Base-by-base conservation (phyloP, 2,888 invertebrate species). In the Sminthurinus aureus region DNA sequence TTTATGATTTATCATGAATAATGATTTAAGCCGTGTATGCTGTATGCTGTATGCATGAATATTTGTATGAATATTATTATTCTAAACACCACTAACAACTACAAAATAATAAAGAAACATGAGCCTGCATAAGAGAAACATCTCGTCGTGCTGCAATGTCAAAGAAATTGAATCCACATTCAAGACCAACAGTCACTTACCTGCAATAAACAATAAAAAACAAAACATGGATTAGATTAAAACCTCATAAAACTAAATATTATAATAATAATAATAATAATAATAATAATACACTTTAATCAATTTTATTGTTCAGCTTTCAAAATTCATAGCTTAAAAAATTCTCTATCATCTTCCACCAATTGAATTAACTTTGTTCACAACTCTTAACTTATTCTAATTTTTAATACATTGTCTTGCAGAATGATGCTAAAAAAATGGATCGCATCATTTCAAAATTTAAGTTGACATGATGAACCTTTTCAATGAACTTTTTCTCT, bases 141-240 rank as follows among this genome's bases (percentile, higher is more conserved):
- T 38, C 38, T 6, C 38, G 38, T 1, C 6, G 38, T 83, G 79
- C 20, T 83, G 75, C 79, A 38, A 84, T 51, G 73, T 71, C 75
- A 84, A 79, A 77, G 78, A 78, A 81, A 71, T 9, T 24, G 24
- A 24, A 26, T 83, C 79, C 79, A 79, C 52, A 38, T 38, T 38
- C 38, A 38, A 38, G 38, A 4, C 38, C 38, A 38, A 26, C 73
- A 58, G 71, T 71, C 77, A 80, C 83, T 84, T 84, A 84, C 84
- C 84, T 84, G 78, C 74, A 84, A 81, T 73, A 80, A 79, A 79
- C 69, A 84, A 81, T 66, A 84, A 71, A 73, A 81, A 81, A 76
- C 24, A 22, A 71, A 58, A 26, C 50, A 71, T 18, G 76, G 80
- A 83, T 83, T 83, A 83, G 83, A 83, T 81, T 81, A 83, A 58